Base-by-base conservation (phyloP, 2,113 vertebrate species). In the Alectura lathami region DNA sequence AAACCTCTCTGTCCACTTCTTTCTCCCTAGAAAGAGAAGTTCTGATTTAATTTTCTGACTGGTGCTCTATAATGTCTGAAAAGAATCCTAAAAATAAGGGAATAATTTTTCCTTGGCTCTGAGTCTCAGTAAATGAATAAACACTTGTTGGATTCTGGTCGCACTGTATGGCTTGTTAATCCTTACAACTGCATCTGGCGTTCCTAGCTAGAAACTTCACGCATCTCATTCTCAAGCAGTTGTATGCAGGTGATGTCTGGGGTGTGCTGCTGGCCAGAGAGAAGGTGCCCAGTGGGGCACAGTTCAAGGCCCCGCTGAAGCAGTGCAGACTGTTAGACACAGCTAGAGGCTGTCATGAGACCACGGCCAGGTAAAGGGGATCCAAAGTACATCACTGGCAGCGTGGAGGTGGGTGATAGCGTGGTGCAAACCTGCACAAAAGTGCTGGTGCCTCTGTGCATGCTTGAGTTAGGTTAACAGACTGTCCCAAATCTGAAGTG, bases 191-290 rank as follows among this genome's bases (percentile, higher is more conserved):
- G 30, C 21, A 57, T 38, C 40, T 69, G 38, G 11, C 15, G 2
- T 47, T 50, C 40, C 57, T 48, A 54, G n/a, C n/a, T 30, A 24
- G 53, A 57, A 59, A 27, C 74, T 6, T 73, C 62, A 16, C 2
- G 5, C 40, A 0, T 51, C 22, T 89, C 38, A 8, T 11, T 77
- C 50, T 67, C 42, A 2, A 0, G 1, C 8, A 4, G 38, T 53
- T 53, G 11, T 27, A 27, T 57, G 43, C 29, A 80, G 48, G n/a
- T 77, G 66, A 6, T 40, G 29, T 72, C 40, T 62, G 43, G 73
- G 57, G 9, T 38, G 36, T 27, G 22, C 30, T 17, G 47, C 80
- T 57, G 59, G 17, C 30, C 6, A 4, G 43, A 47, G 40, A 17
- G 64, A 45, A 42, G 17, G 4, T 27, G 1, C 30, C 32, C 1